Base-by-base conservation (phyloP, 1,140 invertebrate species). In the Lepidurus packardi region DNA sequence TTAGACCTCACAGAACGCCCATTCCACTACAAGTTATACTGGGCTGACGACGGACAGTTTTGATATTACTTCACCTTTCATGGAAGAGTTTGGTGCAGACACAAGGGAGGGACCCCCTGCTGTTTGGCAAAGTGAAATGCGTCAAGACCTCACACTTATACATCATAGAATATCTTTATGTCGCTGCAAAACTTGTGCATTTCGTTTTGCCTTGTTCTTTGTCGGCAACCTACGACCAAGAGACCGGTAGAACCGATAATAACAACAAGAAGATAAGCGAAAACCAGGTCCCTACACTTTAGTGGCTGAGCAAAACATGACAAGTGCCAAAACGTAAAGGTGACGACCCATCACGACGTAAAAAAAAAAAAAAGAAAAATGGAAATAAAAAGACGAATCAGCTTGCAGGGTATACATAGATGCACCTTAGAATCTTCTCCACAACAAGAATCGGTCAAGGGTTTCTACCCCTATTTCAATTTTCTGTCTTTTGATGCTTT, bases 81-180 rank as follows among this genome's bases (percentile, higher is more conserved):
- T 21, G 16, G 8, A 1, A 65, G 53, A 34, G 34, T 34, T 65
- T 16, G 45, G 21, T 65, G 8, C 16, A 1, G 4, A 21, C 13
- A 65, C 53, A 65, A n/a, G 53, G 53, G 53, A 65, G 1, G 53
- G 53, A 34, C 53, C 53, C 53, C 53, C 53, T 65, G 53, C 21
- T 0, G 53, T 65, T 65, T 65, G 53, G 53, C 53, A 65, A 65
- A 65, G 53, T 65, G 21, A 65, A 65, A 65, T 65, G 53, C 53
- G 53, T 65, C 53, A 65, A 65, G 53, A 65, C 16, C 53, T 65
- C 53, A 65, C 53, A 65, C 53, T 65, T 65, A 65, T 21, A 65
- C 53, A 65, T 65, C 53, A 16, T 65, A 65, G 53, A 65, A 65
- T 65, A 13, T 16, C 53, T 65, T 9, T 65, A 13, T 65, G 21